A percentile compares a stretch with the other conserved stretches of the same genome.
phyloP scores from a whole-genome alignment of 2,888 invertebrate species.

The Cremastinae sp. region DNA sequence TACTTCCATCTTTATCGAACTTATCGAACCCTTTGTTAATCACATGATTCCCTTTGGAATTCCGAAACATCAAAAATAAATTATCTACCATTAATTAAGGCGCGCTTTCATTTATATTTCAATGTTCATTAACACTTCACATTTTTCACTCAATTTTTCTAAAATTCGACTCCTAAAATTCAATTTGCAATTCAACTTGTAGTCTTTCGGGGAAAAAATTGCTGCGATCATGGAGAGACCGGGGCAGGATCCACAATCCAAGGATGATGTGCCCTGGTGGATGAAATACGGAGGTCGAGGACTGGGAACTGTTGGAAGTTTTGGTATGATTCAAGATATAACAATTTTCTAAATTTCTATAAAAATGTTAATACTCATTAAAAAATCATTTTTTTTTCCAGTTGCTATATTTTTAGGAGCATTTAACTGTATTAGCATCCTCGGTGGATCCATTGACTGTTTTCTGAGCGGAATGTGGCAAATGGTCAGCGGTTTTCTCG shows the following conservation, averaged over 20 bases:
- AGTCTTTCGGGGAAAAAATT: slow-evolving; percentile 91
- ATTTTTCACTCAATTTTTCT: slow-evolving; percentile 10
- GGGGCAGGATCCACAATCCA: slow-evolving; percentile 88
- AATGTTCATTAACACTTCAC: background rate
- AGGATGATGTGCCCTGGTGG: slow-evolving; percentile 94
- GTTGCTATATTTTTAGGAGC: slow-evolving; percentile 93
- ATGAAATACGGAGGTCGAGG: slow-evolving; percentile 92
- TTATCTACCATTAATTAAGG: background rate
- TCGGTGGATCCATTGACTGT: slow-evolving; percentile 84
- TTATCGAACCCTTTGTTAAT: slow-evolving; percentile 28
- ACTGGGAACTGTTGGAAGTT: slow-evolving; percentile 91
- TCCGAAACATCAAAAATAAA: background rate
- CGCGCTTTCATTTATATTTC: background rate
- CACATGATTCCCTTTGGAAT: slow-evolving; percentile 2
- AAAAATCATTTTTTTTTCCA: slow-evolving; percentile 80
- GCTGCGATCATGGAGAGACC: slow-evolving; percentile 90
- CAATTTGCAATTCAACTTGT: slow-evolving; percentile 67
- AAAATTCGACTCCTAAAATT: background rate
- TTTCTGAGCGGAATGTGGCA: slow-evolving; percentile 91
- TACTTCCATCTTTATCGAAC: slow-evolving; percentile 56
- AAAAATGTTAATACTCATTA: slow-evolving; percentile 54
- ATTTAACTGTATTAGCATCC: slow-evolving; percentile 86
- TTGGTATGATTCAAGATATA: too few relatives aligned
- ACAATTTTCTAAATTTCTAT: too few relatives aligned
- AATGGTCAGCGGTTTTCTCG: slow-evolving; percentile 93